Percentiles rank a stretch among this genome's conserved stretches.
Evolutionary conservation across 2,113 vertebrate species (phyloP).

Genomic region (Phylloscopus whistleri): DNA sequence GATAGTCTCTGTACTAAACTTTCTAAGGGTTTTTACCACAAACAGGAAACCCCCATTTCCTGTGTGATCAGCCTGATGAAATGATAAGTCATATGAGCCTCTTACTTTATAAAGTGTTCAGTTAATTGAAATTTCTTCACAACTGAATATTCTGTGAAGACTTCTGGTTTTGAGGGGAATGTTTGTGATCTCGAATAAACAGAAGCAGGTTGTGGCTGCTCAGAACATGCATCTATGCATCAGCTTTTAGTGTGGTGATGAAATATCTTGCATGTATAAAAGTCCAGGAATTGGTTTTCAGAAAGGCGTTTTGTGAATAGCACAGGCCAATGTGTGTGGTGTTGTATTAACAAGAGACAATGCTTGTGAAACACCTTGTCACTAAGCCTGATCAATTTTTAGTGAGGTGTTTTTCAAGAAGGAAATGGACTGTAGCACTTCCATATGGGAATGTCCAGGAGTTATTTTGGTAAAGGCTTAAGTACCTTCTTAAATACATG

Average conservation of each 20-base stretch:
- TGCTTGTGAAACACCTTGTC: neutral
- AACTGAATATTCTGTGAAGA: neutral
- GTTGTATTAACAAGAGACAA: neutral
- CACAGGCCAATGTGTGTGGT: neutral
- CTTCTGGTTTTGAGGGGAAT: neutral
- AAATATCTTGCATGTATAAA: neutral
- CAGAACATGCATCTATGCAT: neutral
- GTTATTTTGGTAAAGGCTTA: neutral
- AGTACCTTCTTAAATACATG: neutral
- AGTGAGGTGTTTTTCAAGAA: neutral
- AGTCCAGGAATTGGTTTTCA: neutral
- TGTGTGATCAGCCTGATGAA: neutral
- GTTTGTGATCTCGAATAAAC: neutral
- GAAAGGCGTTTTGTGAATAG: neutral
- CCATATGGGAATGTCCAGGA: neutral
- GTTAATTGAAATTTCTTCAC: neutral
- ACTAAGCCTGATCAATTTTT: neutral
- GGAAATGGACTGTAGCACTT: neutral
- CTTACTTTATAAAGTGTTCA: neutral
- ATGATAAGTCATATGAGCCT: neutral
- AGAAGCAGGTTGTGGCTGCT: neutral
- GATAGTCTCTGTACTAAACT: neutral
- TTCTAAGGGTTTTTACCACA: neutral
- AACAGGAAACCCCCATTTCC: neutral
- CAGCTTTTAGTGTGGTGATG: neutral